phyloP scores from a whole-genome alignment of 2,113 vertebrate species.

The Dipodomys stephensi region DNA sequence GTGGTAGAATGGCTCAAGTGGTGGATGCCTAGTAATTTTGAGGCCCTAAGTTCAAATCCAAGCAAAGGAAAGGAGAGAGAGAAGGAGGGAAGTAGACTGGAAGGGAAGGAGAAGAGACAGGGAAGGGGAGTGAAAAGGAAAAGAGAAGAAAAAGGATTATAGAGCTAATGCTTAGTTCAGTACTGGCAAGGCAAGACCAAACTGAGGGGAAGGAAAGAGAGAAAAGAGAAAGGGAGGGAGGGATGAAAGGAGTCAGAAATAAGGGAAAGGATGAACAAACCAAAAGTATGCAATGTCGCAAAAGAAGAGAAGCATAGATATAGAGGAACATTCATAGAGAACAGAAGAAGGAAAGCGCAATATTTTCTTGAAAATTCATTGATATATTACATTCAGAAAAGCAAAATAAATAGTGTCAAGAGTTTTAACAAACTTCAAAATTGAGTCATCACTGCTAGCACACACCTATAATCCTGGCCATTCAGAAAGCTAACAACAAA shows the following conservation, averaged over 20 bases:
- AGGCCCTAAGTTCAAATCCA: not conserved
- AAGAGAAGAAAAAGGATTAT: not conserved
- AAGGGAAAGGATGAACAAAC: not conserved
- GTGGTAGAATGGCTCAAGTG: no score
- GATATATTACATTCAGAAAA: constrained; percentile 12
- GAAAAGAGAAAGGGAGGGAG: not conserved
- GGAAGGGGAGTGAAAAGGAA: no score
- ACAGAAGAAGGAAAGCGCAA: not conserved
- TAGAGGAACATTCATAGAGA: not conserved
- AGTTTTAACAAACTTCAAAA: constrained; percentile 46
- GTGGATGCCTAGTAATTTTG: not conserved
- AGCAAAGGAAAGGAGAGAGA: not conserved
- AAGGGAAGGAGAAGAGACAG: no score
- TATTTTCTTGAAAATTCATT: constrained; percentile 1
- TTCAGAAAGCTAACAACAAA: no score
- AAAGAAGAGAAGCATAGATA: not conserved
- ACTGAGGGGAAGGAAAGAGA: no score
- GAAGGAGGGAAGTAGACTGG: no score
- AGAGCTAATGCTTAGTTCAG: not conserved
- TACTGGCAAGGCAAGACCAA: no score
- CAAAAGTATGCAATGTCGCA: not conserved
- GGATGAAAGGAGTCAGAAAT: not conserved
- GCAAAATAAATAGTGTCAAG: constrained; percentile 28
- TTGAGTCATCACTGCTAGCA: not conserved
- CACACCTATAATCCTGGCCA: no score